Evolutionary conservation across 2,113 vertebrate genomes (phyloP).

Genomic region (Erpornis zantholeuca): DNA sequence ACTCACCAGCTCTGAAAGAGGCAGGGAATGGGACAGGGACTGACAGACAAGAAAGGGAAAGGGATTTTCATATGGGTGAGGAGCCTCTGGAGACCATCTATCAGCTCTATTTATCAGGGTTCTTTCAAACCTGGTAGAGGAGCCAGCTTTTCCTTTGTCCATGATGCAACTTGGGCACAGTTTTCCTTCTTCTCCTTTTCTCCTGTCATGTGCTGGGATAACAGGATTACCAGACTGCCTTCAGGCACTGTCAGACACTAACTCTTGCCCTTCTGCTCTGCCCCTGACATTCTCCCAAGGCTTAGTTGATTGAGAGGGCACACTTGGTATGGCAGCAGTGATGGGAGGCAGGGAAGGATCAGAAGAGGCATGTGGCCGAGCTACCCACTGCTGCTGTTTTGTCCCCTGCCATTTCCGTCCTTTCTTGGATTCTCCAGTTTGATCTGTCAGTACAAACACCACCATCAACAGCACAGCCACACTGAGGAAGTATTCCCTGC

Average conservation of each 20-base stretch:
- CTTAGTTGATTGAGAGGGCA: neutral
- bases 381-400: neutral
- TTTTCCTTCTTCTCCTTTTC: neutral
- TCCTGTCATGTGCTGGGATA: neutral
- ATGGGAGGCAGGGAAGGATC: neutral
- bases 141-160: neutral
- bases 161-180: neutral
- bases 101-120: neutral
- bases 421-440: neutral
- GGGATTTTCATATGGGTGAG: neutral
- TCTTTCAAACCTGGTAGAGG: neutral
- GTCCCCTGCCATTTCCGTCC: neutral
- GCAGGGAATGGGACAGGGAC: neutral
- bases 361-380: neutral
- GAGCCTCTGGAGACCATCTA: neutral
- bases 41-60: neutral
- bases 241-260: neutral
- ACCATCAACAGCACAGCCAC: neutral
- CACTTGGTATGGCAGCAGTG: rapidly evolving
- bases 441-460: neutral
- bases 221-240: neutral
- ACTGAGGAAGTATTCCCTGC: neutral
- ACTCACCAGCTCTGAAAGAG: neutral
- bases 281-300: neutral
- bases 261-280: neutral